phyloP scores from a whole-genome alignment of 2,888 invertebrate species.

The Pammene fasciana region DNA sequence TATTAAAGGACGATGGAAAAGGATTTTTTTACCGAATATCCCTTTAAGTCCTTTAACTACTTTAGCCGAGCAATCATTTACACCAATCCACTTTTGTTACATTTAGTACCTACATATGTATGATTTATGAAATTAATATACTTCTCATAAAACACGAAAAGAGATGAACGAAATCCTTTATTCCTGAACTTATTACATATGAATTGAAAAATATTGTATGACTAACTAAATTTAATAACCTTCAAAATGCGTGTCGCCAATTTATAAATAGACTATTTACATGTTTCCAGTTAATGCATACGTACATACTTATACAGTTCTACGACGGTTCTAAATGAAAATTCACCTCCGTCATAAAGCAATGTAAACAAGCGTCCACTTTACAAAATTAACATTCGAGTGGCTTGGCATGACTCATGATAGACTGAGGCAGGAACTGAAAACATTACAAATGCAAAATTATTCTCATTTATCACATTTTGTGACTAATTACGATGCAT shows the following conservation, averaged over 20 bases:
- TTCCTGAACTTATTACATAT: no score
- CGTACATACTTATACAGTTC: not conserved
- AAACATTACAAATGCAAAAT: slow-evolving; percentile 28
- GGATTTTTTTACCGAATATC: no score
- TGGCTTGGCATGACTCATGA: slow-evolving; percentile 16
- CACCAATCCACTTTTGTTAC: no score
- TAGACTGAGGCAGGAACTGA: slow-evolving; percentile 17
- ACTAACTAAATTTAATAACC: not conserved
- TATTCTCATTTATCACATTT: slow-evolving; percentile 22
- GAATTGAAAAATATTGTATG: no score
- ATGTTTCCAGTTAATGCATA: not conserved
- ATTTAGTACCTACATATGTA: no score
- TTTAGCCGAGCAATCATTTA: no score
- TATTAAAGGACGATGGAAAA: no score
- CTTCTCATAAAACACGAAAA: no score
- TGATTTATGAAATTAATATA: no score
- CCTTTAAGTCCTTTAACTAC: no score
- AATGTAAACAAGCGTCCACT: slow-evolving; percentile 16
- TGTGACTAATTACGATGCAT: slow-evolving; percentile 15
- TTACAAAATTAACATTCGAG: slow-evolving; percentile 24
- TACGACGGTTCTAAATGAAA: not conserved
- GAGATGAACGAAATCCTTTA: no score
- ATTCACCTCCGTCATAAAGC: not conserved
- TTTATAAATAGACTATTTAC: not conserved
- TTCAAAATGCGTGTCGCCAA: not conserved